A percentile compares a stretch with the other conserved stretches of the same genome.
These are phyloP conservation scores for Corynorhinus townsendii DNA, from an alignment of 2,113 vertebrate species.

Conservation along the genomic window DNA sequence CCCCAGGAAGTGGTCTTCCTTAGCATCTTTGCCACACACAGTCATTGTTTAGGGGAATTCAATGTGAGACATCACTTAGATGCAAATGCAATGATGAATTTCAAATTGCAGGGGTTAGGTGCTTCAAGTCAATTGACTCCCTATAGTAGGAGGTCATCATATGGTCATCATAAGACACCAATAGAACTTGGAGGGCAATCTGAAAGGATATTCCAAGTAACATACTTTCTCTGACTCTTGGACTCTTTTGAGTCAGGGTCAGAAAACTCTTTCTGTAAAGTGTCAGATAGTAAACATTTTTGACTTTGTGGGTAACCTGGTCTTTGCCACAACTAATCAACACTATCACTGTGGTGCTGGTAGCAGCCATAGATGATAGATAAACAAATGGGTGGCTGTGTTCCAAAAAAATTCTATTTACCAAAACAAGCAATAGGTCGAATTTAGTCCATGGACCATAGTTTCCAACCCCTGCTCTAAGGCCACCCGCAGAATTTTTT, in stretches of 20 bases:
- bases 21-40: neutral
- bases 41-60: no score
- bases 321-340: neutral
- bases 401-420: neutral
- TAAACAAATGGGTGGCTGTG: neutral
- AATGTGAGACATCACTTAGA: neutral
- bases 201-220: neutral
- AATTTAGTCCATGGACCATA: neutral
- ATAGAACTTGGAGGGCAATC: neutral
- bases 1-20: neutral
- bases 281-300: neutral
- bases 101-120: neutral
- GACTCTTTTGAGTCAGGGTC: neutral
- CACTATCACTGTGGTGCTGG: neutral
- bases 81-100: neutral
- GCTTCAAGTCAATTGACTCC: neutral
- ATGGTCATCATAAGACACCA: neutral
- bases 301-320: neutral
- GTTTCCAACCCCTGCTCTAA: neutral
- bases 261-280: neutral
- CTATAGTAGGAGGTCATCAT: neutral
- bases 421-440: neutral
- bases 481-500: neutral
- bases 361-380: neutral
- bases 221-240: neutral